A percentile compares a stretch with the other conserved stretches of the same genome.
phyloP scores from a whole-genome alignment of 2,113 vertebrate genomes.

The Hippopotamus amphibius region DNA sequence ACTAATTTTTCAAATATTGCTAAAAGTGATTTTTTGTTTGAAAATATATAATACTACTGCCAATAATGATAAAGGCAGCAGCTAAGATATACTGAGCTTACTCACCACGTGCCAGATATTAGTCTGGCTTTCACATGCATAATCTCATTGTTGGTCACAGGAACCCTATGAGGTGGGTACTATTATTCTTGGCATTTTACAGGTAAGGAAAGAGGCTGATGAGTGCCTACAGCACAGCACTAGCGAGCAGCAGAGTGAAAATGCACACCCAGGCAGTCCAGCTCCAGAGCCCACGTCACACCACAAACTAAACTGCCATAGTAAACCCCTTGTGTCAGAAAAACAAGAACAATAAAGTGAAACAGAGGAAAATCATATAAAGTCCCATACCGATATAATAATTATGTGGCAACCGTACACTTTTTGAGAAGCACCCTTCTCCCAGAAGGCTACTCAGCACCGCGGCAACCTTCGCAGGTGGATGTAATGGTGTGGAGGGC shows the following conservation, averaged over 20 bases:
- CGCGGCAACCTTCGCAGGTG: conserved; percentile 75
- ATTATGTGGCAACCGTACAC: conserved; percentile 86
- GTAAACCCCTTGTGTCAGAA: not conserved
- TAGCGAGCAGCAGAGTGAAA: not conserved
- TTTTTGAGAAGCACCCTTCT: conserved; percentile 84
- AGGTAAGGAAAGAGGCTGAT: not conserved
- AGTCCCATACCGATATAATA: conserved; percentile 88
- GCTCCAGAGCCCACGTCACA: not conserved
- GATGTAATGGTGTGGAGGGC: not conserved
- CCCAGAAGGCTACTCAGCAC: conserved; percentile 85
- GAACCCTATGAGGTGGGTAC: not conserved
- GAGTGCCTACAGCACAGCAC: not conserved
- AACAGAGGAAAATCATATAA: not conserved
- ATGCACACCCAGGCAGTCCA: not conserved
- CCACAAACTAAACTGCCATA: not conserved
- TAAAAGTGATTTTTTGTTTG: conserved; percentile 23
- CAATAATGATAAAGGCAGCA: not conserved
- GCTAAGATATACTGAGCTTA: not conserved
- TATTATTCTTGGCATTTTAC: not conserved
- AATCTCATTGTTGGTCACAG: not conserved
- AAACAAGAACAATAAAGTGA: not conserved
- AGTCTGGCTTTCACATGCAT: not conserved
- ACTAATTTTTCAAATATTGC: conserved; percentile 59
- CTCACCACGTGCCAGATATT: not conserved
- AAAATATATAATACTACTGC: not conserved